Evolutionary conservation across 1,140 invertebrate species (phyloP).

Genomic region (Cyrtorhinus lividipennis): DNA sequence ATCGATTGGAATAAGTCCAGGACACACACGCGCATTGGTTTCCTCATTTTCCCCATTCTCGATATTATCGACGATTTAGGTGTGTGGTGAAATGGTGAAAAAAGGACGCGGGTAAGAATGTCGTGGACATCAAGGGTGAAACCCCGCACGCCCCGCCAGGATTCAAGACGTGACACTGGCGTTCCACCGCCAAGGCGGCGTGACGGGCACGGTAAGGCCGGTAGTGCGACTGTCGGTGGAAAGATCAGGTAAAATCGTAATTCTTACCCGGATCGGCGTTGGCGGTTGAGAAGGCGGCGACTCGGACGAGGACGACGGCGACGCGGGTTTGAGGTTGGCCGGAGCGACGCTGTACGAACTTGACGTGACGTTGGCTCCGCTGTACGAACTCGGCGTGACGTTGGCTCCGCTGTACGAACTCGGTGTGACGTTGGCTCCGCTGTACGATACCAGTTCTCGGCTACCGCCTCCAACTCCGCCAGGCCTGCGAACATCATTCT

Average conservation of each 20-base stretch:
- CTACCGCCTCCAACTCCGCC: slow-evolving; percentile 25
- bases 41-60: too few species aligned
- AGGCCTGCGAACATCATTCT: slow-evolving; percentile 20
- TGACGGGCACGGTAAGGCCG: too few species aligned
- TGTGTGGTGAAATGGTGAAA: too few species aligned
- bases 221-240: too few species aligned
- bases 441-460: slow-evolving; percentile 23
- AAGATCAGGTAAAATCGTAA: neutral
- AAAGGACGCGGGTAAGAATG: too few species aligned
- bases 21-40: too few species aligned
- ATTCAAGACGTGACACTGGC: too few species aligned
- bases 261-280: slow-evolving; percentile 16
- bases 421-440: neutral
- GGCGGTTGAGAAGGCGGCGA: slow-evolving; percentile 16
- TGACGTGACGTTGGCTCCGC: slow-evolving; percentile 1
- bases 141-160: too few species aligned
- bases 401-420: slow-evolving; percentile 13
- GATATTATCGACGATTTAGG: too few species aligned
- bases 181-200: too few species aligned
- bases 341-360: neutral
- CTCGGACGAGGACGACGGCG: slow-evolving; percentile 17
- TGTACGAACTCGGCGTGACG: slow-evolving; percentile 10
- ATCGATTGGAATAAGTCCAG: too few species aligned
- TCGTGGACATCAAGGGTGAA: too few species aligned
- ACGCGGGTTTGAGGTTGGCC: slow-evolving; percentile 4